Percentiles rank a stretch among this genome's conserved stretches.
These are phyloP conservation scores for Gymnocheta viridis DNA, from an alignment of 2,888 invertebrate species.

Conservation along the genomic window DNA sequence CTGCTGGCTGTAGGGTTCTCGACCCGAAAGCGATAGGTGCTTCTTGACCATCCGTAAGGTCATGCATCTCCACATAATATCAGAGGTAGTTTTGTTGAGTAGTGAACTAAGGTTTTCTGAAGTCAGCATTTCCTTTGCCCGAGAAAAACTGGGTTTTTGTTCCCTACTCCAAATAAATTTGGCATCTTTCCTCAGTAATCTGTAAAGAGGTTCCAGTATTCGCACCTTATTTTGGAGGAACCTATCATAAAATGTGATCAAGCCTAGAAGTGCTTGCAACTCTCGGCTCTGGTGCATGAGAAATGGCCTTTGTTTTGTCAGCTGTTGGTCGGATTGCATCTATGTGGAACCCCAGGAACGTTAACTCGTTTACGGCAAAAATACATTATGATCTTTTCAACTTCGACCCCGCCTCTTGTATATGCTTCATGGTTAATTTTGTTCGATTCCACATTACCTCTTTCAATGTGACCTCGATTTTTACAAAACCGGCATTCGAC, in stretches of 20 bases:
- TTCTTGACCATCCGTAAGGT: slow-evolving; percentile 50
- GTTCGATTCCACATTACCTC: slow-evolving; percentile 23
- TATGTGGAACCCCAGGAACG: slow-evolving; percentile 38
- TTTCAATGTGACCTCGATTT: slow-evolving; percentile 31
- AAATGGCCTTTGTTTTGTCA: slow-evolving; percentile 45
- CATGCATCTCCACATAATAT: slow-evolving; percentile 50
- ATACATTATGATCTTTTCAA: slow-evolving; percentile 32
- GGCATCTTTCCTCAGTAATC: slow-evolving; percentile 14
- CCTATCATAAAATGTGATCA: slow-evolving; percentile 20
- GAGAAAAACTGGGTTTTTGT: slow-evolving; percentile 12
- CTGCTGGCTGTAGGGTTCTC: slow-evolving; percentile 50
- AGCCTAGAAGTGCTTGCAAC: slow-evolving; percentile 27
- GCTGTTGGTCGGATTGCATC: slow-evolving; percentile 28
- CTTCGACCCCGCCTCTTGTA: slow-evolving; percentile 7
- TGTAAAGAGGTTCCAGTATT: slow-evolving; percentile 10
- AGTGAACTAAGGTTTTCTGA: slow-evolving; percentile 14
- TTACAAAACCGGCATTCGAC: slow-evolving; percentile 21
- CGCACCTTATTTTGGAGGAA: slow-evolving; percentile 7
- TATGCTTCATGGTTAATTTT: neutral
- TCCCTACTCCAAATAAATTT: slow-evolving; percentile 12
- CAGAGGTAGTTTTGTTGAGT: slow-evolving; percentile 31
- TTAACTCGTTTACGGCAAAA: slow-evolving; percentile 23
- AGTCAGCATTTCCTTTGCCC: neutral
- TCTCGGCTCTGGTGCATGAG: slow-evolving; percentile 34
- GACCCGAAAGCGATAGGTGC: slow-evolving; percentile 53